These are phyloP conservation scores for Lutjanus erythropterus DNA, from an alignment of 2,113 vertebrate species.

Conservation along the genomic window DNA sequence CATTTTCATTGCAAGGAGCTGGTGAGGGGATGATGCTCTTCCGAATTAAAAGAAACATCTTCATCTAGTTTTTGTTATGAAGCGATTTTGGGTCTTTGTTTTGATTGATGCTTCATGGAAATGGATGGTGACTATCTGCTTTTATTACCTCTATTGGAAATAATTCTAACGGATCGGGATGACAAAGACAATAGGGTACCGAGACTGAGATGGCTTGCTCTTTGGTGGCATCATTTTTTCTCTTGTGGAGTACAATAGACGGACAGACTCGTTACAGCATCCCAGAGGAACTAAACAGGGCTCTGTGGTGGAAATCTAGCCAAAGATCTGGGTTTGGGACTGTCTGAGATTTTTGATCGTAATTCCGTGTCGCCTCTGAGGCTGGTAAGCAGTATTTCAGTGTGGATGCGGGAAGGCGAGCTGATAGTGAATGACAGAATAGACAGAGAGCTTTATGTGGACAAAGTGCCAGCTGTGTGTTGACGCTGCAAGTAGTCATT, in stretches of 20 bases:
- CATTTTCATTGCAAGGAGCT: slow-evolving; percentile 10
- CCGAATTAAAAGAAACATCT: too few species aligned
- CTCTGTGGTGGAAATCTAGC: slow-evolving; percentile 86
- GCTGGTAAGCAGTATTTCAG: slow-evolving; percentile 85
- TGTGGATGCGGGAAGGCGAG: slow-evolving; percentile 83
- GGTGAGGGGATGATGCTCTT: slow-evolving; percentile 18
- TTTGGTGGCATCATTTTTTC: slow-evolving; percentile 72
- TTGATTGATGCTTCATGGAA: not conserved
- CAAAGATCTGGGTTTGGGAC: slow-evolving; percentile 86
- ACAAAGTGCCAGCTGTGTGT: slow-evolving; percentile 82
- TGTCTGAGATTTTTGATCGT: slow-evolving; percentile 82
- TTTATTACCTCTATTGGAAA: slow-evolving; percentile 28
- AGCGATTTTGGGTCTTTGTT: not conserved
- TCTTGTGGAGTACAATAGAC: slow-evolving; percentile 77
- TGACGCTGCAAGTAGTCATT: slow-evolving; percentile 85
- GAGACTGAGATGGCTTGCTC: slow-evolving; percentile 77
- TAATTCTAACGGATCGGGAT: slow-evolving; percentile 52
- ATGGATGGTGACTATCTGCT: slow-evolving; percentile 4
- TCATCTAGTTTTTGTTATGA: too few species aligned
- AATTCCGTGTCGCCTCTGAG: slow-evolving; percentile 85
- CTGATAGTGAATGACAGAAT: slow-evolving; percentile 85
- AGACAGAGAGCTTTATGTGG: slow-evolving; percentile 89
- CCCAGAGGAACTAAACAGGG: slow-evolving; percentile 84
- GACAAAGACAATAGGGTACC: slow-evolving; percentile 74
- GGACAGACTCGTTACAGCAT: slow-evolving; percentile 81